phyloP scores from a whole-genome alignment of 2,888 invertebrate species.

The Macrosoma leucophasiata region DNA sequence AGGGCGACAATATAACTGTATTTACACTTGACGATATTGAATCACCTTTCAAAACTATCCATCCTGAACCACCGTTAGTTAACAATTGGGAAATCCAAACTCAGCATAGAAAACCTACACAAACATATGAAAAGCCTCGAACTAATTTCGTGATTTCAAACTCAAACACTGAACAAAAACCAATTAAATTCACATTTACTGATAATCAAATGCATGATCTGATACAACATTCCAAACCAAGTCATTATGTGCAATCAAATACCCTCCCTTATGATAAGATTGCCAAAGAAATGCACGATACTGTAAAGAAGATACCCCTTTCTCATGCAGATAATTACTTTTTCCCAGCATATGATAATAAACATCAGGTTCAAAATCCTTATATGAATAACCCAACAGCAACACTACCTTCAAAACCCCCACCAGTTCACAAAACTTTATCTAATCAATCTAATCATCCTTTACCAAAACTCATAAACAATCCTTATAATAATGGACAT shows the following conservation, averaged over 20 bases:
- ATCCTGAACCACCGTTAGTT: conserved; percentile 33
- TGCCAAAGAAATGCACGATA: conserved; percentile 30
- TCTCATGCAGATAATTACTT: conserved; percentile 42
- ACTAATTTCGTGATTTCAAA: conserved; percentile 2
- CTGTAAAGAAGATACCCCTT: conserved; percentile 35
- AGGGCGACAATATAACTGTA: conserved; percentile 41
- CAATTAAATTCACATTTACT: conserved; percentile 30
- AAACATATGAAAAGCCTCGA: conserved; percentile 3
- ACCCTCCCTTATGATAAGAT: conserved; percentile 26
- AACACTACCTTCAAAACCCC: conserved; percentile 9
- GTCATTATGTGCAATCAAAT: conserved; percentile 20
- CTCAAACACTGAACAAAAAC: conserved; percentile 21
- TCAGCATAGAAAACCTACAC: conserved; percentile 17
- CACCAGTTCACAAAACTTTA: too few species aligned
- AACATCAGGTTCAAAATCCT: conserved; percentile 14
- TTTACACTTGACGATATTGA: conserved; percentile 40
- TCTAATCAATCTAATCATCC: too few species aligned
- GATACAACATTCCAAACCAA: conserved; percentile 22
- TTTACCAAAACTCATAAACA: too few species aligned
- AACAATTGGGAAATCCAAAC: conserved; percentile 26
- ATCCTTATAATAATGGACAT: conserved; percentile 18
- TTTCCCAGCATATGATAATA: conserved; percentile 36
- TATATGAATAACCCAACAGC: conserved; percentile 5
- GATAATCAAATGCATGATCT: conserved; percentile 33
- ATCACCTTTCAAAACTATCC: conserved; percentile 38